Base-by-base conservation (phyloP, 2,888 invertebrate species). In the Dusona sp. region DNA sequence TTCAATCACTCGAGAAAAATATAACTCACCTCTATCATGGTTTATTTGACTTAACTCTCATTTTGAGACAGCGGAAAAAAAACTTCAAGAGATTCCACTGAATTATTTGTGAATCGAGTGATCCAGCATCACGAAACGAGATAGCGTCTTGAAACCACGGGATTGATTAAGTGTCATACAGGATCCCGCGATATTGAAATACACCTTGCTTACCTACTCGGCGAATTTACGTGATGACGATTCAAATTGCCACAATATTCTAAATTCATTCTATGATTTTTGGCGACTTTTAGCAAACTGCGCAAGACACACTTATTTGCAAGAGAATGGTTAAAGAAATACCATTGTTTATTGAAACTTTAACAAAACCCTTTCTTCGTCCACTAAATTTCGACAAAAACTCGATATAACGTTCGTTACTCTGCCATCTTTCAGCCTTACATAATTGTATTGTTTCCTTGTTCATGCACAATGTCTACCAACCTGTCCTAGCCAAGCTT, bases 1-100 rank as follows among this genome's bases (percentile, higher is more conserved):
- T 64, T 79, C 74, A 78, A 65, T 74, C 78, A 68, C 36, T 82
- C 68, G 79, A 74, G 79, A 77, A 84, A 29, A 77, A 77, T 42
- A 67, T 67, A 61, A 83, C 73, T 29, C 64, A 73, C 45, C 54
- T 67, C 54, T 48, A 65, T 33, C 48, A 51, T 65, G 83, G 65
- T 72, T 38, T 72, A 78, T 83, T 83, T n/a, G 29, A 77, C 48
- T 78, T 64, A 72, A 64, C 70, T 70, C 38, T 16, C 57, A 25
- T 51, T 54, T 36, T 16, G 16, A 57, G 42, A 22, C 38, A 36
- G 0, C 16, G 19, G 11, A 25, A 61, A 25, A 36, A 22, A 36
- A 61, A 61, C 8, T 67, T 72, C 48, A 19, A 72, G 33, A 72
- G 9, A 36, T 54, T 36, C 22, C 38, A 54, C 36, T 36, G 57